These are phyloP conservation scores for Brachionus manjavacas DNA, from an alignment of 1,140 invertebrate genomes.

Conservation along the genomic window DNA sequence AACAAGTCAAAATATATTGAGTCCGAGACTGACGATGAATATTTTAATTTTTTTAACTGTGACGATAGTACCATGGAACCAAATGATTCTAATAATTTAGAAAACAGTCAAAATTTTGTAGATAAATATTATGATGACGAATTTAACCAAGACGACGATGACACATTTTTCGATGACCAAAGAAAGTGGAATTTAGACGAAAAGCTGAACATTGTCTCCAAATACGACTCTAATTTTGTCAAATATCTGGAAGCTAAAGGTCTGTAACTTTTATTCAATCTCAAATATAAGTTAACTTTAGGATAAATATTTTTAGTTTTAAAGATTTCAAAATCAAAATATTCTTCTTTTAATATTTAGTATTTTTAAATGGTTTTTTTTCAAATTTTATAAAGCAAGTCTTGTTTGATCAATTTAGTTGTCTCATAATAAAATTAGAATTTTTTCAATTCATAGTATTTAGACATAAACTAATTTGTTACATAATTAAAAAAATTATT, in stretches of 20 bases:
- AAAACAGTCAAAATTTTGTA: neutral
- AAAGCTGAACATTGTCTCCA: neutral
- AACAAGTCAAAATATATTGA: conserved; percentile 13
- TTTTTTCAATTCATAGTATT: no score
- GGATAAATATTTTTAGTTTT: neutral
- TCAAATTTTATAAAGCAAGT: no score
- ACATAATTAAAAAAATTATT: no score
- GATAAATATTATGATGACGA: neutral
- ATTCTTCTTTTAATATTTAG: no score
- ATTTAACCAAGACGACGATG: neutral
- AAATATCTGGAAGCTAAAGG: conserved; percentile 26
- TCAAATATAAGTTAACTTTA: neutral
- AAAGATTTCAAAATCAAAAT: no score
- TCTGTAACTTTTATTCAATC: neutral
- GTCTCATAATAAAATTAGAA: no score
- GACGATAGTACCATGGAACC: neutral
- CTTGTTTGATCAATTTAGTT: no score
- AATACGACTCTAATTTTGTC: conserved; percentile 21
- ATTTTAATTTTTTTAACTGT: neutral
- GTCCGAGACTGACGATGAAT: conserved; percentile 5
- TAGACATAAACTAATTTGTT: no score
- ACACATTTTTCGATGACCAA: conserved; percentile 7
- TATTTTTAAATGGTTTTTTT: no score
- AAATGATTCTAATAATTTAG: neutral
- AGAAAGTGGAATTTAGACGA: conserved; percentile 30